These are phyloP conservation scores for Troides helena DNA, from an alignment of 2,888 invertebrate species.

Conservation along the genomic window DNA sequence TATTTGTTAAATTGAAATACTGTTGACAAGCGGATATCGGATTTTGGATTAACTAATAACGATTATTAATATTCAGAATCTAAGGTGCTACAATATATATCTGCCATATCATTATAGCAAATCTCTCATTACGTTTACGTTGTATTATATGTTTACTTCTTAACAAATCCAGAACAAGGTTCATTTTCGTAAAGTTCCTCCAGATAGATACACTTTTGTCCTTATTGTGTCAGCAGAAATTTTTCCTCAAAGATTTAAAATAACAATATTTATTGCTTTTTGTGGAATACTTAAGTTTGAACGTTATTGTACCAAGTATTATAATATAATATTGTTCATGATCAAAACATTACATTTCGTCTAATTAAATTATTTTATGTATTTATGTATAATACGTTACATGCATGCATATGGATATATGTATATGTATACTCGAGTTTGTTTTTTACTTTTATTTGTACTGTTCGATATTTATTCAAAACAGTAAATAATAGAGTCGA, in stretches of 20 bases:
- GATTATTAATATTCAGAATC: background rate
- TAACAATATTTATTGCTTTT: background rate
- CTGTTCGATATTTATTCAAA: too few species aligned
- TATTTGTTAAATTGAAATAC: conserved; percentile 16
- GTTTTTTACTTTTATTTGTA: too few species aligned
- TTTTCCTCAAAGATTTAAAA: background rate
- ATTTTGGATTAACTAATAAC: conserved; percentile 11
- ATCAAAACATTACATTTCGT: too few species aligned
- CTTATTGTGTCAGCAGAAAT: background rate
- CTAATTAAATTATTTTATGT: too few species aligned
- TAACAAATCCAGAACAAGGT: background rate
- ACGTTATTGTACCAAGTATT: background rate
- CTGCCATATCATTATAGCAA: background rate
- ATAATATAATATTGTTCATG: background rate
- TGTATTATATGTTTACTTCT: background rate
- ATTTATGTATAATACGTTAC: too few species aligned
- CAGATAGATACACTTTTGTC: background rate
- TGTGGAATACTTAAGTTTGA: background rate
- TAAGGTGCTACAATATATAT: background rate
- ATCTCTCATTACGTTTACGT: background rate
- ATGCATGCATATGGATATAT: too few species aligned
- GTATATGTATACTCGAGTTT: too few species aligned
- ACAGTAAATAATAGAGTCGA: too few species aligned
- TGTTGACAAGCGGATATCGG: conserved; percentile 6
- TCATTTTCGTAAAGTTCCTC: background rate